Evolutionary conservation across 2,113 vertebrate genomes (phyloP), one percentile per base, ranked within the genome.

Genomic region (Nipponia nippon): DNA sequence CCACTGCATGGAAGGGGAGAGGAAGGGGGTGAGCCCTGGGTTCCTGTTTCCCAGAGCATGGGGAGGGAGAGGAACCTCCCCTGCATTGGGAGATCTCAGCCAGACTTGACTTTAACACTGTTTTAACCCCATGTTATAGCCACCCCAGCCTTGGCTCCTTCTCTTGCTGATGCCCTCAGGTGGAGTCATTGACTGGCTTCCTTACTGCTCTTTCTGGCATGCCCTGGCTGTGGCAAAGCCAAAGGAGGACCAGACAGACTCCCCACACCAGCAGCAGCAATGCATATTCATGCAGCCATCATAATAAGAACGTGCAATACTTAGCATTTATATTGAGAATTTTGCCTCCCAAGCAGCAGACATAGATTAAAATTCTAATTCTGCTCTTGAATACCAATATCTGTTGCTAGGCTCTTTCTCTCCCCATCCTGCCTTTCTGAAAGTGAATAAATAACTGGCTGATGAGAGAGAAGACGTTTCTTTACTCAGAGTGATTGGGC

Each of bases 311-410:
- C 0, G 0, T 49, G 32, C 16, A 89, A 78, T 75, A 80, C 26
- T 83, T 90, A 70, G 84, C 15, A 29, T 89, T 92, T 87, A 87
- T 72, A 91, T 78, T 52, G 63, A 65, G 63, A 76, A 77, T 79
- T 92, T 89, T 87, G 40, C 92, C 36, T 87, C 56, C 67, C 1
- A 7, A 87, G 44, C 26, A 72, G 85, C 47, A 89, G 71, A 56
- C 59, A 76, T 21, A 65, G 66, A 93, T 82, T 92, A 90, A 87
- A 92, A 93, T 71, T 78, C 18, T 71, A 83, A 75, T 75, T 82
- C 61, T 85, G 50, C 27, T 49, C 49, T 71, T 8, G 9, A 94
- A 94, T 79, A 72, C 27, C 19, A 61, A 32, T 83, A 38, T 61
- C 72, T 61, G 32, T 59, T 76, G 26, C 26, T 65, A 46, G 67